Conservation (phyloP, 2,113 vertebrate species). For the Nycticebus coucang region DNA sequence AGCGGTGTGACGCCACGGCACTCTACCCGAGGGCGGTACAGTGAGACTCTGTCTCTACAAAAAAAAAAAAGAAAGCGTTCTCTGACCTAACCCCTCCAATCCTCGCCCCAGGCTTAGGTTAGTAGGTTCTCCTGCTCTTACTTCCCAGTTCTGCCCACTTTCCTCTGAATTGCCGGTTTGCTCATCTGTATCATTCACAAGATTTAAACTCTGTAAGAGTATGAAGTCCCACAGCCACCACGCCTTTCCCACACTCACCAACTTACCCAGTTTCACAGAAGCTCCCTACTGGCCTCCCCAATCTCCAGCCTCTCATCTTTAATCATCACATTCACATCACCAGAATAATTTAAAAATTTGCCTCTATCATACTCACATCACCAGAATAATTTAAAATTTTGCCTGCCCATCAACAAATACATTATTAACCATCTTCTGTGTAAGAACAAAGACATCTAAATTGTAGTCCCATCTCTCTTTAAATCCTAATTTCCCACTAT, state of each 20-base stretch:
- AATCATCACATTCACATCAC: not conserved
- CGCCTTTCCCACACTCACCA: not conserved
- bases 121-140: not conserved
- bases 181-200: not conserved
- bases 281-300: not conserved
- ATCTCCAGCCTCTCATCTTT: not conserved
- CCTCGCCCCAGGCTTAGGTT: not conserved
- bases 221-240: not conserved
- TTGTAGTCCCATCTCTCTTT: not conserved
- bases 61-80: not conserved
- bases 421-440: not conserved
- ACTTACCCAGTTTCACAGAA: not conserved
- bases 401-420: not conserved
- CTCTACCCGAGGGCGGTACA: too few species aligned
- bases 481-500: not conserved
- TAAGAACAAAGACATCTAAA: conserved; percentile 1
- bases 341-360: not conserved
- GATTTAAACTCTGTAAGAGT: not conserved
- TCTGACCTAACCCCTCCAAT: not conserved
- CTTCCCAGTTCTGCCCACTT: not conserved
- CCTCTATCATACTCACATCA: not conserved
- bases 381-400: not conserved
- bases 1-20: too few species aligned
- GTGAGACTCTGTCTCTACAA: too few species aligned
- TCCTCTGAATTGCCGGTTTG: not conserved